A percentile compares a stretch with the other conserved stretches of the same genome.
Conservation (phyloP, 2,888 invertebrate genomes). For the Eupithecia inturbata region DNA sequence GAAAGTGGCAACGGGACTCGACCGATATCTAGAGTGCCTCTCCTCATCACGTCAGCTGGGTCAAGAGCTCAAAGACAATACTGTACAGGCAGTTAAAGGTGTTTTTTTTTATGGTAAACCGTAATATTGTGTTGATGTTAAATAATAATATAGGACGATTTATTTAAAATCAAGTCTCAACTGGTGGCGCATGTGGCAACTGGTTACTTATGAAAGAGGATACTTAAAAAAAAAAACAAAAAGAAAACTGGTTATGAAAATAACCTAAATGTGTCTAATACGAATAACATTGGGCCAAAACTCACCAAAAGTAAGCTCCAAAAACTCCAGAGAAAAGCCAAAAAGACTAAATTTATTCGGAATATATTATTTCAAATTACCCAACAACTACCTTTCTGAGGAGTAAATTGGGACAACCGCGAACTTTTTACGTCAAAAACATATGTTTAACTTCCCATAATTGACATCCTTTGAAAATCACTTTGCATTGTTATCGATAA, state of each 20-base stretch:
- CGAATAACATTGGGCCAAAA: background rate
- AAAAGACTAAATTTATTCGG: constrained; percentile 19
- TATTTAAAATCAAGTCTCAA: too few species aligned
- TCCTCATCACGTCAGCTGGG: constrained; percentile 22
- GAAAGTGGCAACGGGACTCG: constrained; percentile 21
- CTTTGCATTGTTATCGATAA: background rate
- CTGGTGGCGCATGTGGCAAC: too few species aligned
- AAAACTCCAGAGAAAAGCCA: constrained; percentile 14
- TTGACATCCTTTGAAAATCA: background rate
- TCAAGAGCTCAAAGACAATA: constrained; percentile 17
- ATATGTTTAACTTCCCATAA: background rate
- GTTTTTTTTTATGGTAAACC: background rate
- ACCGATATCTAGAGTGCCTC: constrained; percentile 29
- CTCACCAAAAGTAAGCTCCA: constrained; percentile 1
- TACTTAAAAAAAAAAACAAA: background rate
- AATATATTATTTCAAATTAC: constrained; percentile 20
- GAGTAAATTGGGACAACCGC: constrained; percentile 2
- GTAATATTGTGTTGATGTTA: too few species aligned
- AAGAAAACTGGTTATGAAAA: background rate
- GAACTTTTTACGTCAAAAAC: constrained; percentile 11
- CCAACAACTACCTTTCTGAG: constrained; percentile 14
- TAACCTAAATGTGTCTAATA: background rate
- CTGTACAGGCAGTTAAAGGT: background rate
- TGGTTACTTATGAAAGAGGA: background rate
- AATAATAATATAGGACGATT: too few species aligned